Evolutionary conservation across 2,888 invertebrate genomes (phyloP).

Genomic region (Chrysolina oricalcia): DNA sequence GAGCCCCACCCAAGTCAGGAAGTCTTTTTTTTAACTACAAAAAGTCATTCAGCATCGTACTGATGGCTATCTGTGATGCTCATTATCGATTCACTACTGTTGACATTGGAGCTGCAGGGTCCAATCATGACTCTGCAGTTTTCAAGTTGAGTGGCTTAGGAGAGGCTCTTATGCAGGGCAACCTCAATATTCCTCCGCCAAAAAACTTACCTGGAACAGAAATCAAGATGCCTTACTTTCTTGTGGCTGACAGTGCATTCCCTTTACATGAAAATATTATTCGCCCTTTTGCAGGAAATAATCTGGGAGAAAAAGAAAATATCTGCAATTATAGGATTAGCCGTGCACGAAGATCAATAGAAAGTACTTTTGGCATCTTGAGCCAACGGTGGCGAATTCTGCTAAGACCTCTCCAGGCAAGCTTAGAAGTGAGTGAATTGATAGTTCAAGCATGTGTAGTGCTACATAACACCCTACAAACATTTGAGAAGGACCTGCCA

Average conservation of each 20-base stretch:
- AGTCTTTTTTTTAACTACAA: conserved; percentile 12
- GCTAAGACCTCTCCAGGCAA: conserved; percentile 24
- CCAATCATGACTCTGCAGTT: conserved; percentile 60
- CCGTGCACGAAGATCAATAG: conserved; percentile 28
- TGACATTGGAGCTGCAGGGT: conserved; percentile 62
- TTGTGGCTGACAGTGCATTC: conserved; percentile 41
- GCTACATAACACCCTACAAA: conserved; percentile 3
- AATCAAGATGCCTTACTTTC: conserved; percentile 26
- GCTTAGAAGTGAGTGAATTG: conserved; percentile 19
- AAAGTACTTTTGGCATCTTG: conserved; percentile 9
- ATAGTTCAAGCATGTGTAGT: conserved; percentile 27
- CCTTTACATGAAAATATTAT: conserved; percentile 40
- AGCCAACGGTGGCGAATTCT: conserved; percentile 32
- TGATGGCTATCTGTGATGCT: conserved; percentile 60
- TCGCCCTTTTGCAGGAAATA: conserved; percentile 38
- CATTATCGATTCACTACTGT: conserved; percentile 60
- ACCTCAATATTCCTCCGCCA: conserved; percentile 34
- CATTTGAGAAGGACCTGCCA: conserved; percentile 12
- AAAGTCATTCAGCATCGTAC: conserved; percentile 41
- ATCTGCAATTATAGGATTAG: conserved; percentile 25
- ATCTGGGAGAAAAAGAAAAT: conserved; percentile 28
- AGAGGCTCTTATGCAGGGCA: conserved; percentile 28
- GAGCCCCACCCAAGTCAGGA: conserved; percentile 14
- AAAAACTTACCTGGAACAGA: conserved; percentile 18
- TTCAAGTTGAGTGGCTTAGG: conserved; percentile 47